These are phyloP conservation scores for Philaenus spumarius DNA, from an alignment of 1,140 invertebrate species.

Conservation along the genomic window DNA sequence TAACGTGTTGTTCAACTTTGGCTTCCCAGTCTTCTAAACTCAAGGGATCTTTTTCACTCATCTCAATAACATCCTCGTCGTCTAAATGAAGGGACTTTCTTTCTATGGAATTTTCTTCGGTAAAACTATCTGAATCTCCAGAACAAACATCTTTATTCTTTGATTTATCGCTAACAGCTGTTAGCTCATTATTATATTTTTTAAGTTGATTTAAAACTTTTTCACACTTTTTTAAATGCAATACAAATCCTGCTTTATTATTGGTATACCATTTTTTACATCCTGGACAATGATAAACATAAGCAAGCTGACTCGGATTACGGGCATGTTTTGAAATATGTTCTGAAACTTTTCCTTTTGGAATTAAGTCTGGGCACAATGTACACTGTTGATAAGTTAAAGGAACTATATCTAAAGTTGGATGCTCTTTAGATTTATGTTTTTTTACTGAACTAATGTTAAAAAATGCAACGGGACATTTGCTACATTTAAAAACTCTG, in stretches of 20 bases:
- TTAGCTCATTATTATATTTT: background rate
- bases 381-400: slow-evolving; percentile 8
- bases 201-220: background rate
- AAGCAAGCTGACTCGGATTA: slow-evolving; percentile 3
- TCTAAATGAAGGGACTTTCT: background rate
- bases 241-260: slow-evolving; percentile 4
- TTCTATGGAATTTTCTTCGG: background rate
- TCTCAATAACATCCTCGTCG: background rate
- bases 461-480: slow-evolving; percentile 14
- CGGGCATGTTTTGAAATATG: slow-evolving; percentile 14
- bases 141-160: background rate
- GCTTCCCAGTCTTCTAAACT: slow-evolving; percentile 12
- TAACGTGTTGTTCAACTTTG: background rate
- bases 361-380: slow-evolving; percentile 15
- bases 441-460: background rate
- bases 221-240: background rate
- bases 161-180: background rate
- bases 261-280: slow-evolving; percentile 10
- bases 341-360: slow-evolving; percentile 5
- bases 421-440: slow-evolving; percentile 8
- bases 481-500: slow-evolving; percentile 17
- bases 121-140: background rate
- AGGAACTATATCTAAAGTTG: background rate
- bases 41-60: slow-evolving; percentile 12
- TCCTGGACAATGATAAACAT: slow-evolving; percentile 16